phyloP scores from a whole-genome alignment of 2,888 invertebrate species.

The Oligia fasciuncula region DNA sequence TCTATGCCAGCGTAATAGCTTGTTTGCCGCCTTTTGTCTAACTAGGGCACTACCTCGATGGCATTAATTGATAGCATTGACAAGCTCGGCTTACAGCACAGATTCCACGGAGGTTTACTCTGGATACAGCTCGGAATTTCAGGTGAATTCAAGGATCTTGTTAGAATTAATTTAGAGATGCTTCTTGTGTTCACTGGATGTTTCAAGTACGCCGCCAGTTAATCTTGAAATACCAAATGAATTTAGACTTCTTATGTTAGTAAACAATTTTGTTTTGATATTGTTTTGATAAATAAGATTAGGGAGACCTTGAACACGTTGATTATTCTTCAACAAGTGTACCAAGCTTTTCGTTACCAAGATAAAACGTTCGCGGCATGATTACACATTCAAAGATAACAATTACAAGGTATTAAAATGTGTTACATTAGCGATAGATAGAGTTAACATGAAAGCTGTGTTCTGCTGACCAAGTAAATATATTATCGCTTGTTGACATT shows the following conservation, averaged over 20 bases:
- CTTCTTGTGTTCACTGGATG: slow-evolving; percentile 46
- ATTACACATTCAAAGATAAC: slow-evolving; percentile 37
- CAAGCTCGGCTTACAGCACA: slow-evolving; percentile 74
- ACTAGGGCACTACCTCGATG: slow-evolving; percentile 82
- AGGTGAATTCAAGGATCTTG: slow-evolving; percentile 63
- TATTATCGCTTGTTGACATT: slow-evolving; percentile 81
- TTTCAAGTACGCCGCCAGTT: slow-evolving; percentile 3
- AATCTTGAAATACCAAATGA: slow-evolving; percentile 38
- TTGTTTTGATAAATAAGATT: slow-evolving; percentile 45
- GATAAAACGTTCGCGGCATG: slow-evolving; percentile 32
- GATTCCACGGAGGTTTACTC: slow-evolving; percentile 69
- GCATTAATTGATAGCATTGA: slow-evolving; percentile 86
- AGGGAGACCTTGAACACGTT: slow-evolving; percentile 46
- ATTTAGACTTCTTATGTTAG: slow-evolving; percentile 31
- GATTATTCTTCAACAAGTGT: slow-evolving; percentile 41
- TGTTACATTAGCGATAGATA: slow-evolving; percentile 43
- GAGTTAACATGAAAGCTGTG: slow-evolving; percentile 58
- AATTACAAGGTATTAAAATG: slow-evolving; percentile 35
- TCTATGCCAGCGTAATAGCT: slow-evolving; percentile 75
- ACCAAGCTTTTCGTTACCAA: slow-evolving; percentile 35
- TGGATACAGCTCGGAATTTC: slow-evolving; percentile 63
- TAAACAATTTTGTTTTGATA: slow-evolving; percentile 43
- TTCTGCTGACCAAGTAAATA: slow-evolving; percentile 75
- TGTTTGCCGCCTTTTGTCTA: slow-evolving; percentile 81
- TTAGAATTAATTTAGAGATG: slow-evolving; percentile 53